Evolutionary conservation across 2,888 invertebrate species (phyloP), one percentile per base, ranked within the genome.

Genomic region (Cancer borealis): DNA sequence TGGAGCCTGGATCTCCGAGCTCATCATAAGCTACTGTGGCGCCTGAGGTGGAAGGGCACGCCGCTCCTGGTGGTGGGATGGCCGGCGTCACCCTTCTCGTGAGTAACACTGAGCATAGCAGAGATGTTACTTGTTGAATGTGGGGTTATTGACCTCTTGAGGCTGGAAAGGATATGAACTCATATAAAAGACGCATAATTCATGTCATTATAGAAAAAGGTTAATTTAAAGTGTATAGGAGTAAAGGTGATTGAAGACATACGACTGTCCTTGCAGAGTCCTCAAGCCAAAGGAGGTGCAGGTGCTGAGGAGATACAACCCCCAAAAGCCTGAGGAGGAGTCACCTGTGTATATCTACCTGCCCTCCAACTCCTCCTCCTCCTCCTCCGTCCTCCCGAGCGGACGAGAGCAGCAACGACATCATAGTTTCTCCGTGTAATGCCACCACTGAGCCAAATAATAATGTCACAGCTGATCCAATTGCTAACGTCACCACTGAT

Each of bases 21-120:
- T 3, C 92, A 92, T 30, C 94, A 95, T 79, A 92, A 92, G 45
- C 54, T 88, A 6, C 12, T 94, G 73, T 95, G 95, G 95, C 21
- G 94, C 14, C 21, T 95, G 12, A 84, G 92, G 54, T 91, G 54
- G 87, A 54, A 54, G 3, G 95, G 95, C 26, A 95, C 92, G 3
- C 88, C 91, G 12, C 89, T 95, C n/a, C 79, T 94, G 14, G 12
- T 95, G 39, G 89, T 95, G n/a, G 95, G 92, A 17, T 95, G 94
- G 92, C 95, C 95, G 0, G 79, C 91, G 26, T 95, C 95, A 0
- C 92, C 93, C 14, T 95, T 94, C 88, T 91, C 95, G 95, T 95
- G 92, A 95, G 94, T 95, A 46, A 1, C 8, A 12, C 12, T 26
- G 47, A 47, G 14, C 21, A n/a, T 14, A 3, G 14, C 21, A n/a